These are phyloP conservation scores for Chirona hameri DNA, from an alignment of 2,888 invertebrate genomes.

Conservation along the genomic window DNA sequence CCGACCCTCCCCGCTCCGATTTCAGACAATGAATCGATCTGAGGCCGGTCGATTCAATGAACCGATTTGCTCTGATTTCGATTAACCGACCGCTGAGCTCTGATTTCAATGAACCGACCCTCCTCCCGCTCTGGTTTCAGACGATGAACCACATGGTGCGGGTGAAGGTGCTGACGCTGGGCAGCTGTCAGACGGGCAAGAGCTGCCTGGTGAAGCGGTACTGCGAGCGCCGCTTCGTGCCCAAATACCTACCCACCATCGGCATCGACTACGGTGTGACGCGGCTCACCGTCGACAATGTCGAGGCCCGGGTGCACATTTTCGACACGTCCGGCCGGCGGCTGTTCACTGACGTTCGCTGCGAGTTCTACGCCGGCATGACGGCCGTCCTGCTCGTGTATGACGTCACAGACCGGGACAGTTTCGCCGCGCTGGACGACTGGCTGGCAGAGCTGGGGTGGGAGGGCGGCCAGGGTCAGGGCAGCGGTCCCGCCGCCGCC, in stretches of 20 bases:
- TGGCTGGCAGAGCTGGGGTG: slow-evolving; percentile 48
- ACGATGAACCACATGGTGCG: slow-evolving; percentile 4
- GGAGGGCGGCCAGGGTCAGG: not conserved
- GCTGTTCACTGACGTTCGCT: slow-evolving; percentile 40
- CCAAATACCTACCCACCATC: slow-evolving; percentile 51
- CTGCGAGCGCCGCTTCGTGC: slow-evolving; percentile 51
- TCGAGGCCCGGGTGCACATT: slow-evolving; percentile 40
- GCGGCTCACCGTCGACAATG: slow-evolving; percentile 39
- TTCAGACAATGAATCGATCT: no score
- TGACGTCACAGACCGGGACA: slow-evolving; percentile 47
- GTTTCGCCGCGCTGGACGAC: slow-evolving; percentile 48
- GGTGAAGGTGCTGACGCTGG: slow-evolving; percentile 6
- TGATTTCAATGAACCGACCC: no score
- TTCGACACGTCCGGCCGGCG: slow-evolving; percentile 41
- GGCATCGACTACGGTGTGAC: slow-evolving; percentile 53
- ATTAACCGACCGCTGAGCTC: not conserved
- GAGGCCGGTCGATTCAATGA: no score
- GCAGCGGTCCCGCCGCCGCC: not conserved
- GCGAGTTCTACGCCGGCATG: slow-evolving; percentile 44
- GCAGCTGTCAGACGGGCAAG: slow-evolving; percentile 30
- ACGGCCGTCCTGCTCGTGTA: slow-evolving; percentile 50
- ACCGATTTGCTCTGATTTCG: no score
- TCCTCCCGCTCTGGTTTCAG: no score
- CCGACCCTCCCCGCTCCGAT: no score
- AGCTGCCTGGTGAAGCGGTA: slow-evolving; percentile 44